phyloP scores from a whole-genome alignment of 1,140 invertebrate species.

The Drosophila kepulauana region DNA sequence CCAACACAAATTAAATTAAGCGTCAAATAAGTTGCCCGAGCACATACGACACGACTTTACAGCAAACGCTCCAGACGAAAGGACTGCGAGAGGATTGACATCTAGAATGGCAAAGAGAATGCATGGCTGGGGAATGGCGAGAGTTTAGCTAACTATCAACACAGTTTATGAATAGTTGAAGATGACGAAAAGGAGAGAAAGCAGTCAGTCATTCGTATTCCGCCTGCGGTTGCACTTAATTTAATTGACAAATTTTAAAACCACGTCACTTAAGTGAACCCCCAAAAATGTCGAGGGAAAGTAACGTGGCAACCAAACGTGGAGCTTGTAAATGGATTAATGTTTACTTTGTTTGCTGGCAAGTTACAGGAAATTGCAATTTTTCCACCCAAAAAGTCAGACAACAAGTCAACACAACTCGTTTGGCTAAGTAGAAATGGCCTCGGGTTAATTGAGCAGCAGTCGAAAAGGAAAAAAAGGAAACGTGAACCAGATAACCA shows the following conservation, averaged over 20 bases:
- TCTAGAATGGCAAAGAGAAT: not conserved
- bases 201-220: slow-evolving; percentile 65
- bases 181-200: slow-evolving; percentile 31
- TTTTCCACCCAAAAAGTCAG: slow-evolving; percentile 75
- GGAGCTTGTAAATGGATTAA: slow-evolving; percentile 77
- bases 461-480: slow-evolving; percentile 34
- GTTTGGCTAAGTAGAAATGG: slow-evolving; percentile 60
- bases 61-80: slow-evolving; percentile 28
- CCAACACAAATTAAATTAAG: slow-evolving; percentile 82
- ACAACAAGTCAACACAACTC: slow-evolving; percentile 81
- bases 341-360: slow-evolving; percentile 75
- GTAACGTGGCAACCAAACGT: slow-evolving; percentile 13
- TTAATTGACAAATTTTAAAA: slow-evolving; percentile 84
- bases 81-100: not conserved
- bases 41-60: slow-evolving; percentile 68
- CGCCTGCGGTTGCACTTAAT: slow-evolving; percentile 84
- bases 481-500: slow-evolving; percentile 35
- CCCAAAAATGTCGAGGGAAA: slow-evolving; percentile 5
- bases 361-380: slow-evolving; percentile 79
- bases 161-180: slow-evolving; percentile 78
- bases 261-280: slow-evolving; percentile 73
- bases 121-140: not conserved
- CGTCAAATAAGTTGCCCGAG: slow-evolving; percentile 75
- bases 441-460: slow-evolving; percentile 78
- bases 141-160: slow-evolving; percentile 65